These are phyloP conservation scores for Chelon auratus DNA, from an alignment of 2,797 vertebrate species.

Conservation along the genomic window DNA sequence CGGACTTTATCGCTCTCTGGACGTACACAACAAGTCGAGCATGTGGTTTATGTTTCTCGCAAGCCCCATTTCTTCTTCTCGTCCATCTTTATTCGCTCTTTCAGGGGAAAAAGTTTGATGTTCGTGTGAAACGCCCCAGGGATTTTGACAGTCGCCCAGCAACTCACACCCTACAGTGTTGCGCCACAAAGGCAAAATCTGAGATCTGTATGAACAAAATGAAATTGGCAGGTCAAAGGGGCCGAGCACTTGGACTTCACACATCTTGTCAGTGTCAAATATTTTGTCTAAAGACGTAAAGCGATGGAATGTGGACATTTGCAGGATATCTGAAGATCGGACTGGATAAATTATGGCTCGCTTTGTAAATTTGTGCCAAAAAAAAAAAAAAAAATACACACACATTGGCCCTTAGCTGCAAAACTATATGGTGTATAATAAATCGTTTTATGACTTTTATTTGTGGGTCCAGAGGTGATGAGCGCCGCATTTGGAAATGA, in stretches of 20 bases:
- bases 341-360: slow-evolving; percentile 33
- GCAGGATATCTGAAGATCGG: slow-evolving; percentile 26
- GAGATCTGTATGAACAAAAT: not conserved
- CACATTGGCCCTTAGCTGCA: slow-evolving; percentile 28
- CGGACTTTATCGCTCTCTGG: slow-evolving; percentile 65
- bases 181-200: slow-evolving; percentile 14
- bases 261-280: slow-evolving; percentile 21
- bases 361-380: slow-evolving; percentile 38
- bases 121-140: slow-evolving; percentile 39
- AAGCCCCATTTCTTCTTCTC: slow-evolving; percentile 26
- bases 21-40: slow-evolving; percentile 47
- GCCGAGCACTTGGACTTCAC: not conserved
- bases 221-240: slow-evolving; percentile 1
- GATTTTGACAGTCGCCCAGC: slow-evolving; percentile 20
- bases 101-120: slow-evolving; percentile 40
- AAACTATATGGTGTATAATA: slow-evolving; percentile 42
- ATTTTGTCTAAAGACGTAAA: slow-evolving; percentile 11
- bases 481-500: slow-evolving; percentile 59
- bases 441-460: slow-evolving; percentile 45
- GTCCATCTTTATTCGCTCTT: slow-evolving; percentile 41
- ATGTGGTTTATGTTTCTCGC: slow-evolving; percentile 76
- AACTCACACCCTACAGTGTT: slow-evolving; percentile 4
- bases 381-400: not conserved
- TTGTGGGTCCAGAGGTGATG: slow-evolving; percentile 38
- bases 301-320: slow-evolving; percentile 31